phyloP scores from a whole-genome alignment of 2,113 vertebrate genomes.

The Regulus satrapa region DNA sequence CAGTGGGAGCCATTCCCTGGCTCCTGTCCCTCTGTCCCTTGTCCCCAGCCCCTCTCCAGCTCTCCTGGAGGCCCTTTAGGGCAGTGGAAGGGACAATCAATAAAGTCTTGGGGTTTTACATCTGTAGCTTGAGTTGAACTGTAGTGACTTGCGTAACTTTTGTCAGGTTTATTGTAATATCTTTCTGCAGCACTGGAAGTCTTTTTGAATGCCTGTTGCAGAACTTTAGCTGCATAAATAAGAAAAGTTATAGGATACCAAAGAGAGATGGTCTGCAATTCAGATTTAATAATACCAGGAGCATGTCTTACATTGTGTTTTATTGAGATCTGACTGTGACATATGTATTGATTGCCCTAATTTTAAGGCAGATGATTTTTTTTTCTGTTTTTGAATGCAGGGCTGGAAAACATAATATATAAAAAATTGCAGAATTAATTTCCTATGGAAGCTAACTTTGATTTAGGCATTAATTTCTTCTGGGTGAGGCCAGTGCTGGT shows the following conservation, averaged over 20 bases:
- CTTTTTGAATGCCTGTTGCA: not conserved
- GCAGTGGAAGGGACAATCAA: fast-evolving
- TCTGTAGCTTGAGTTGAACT: not conserved
- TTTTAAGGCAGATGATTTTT: not conserved
- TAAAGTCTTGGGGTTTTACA: not conserved
- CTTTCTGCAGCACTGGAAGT: not conserved
- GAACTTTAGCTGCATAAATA: not conserved
- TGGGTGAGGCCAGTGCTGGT: not conserved
- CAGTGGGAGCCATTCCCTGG: not conserved
- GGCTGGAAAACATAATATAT: not conserved
- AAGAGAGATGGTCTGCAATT: not conserved
- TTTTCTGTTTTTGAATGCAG: not conserved
- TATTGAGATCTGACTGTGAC: not conserved
- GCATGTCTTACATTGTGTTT: not conserved
- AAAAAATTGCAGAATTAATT: not conserved
- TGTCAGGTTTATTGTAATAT: not conserved
- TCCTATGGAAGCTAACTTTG: not conserved
- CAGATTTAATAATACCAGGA: not conserved
- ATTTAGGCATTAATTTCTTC: not conserved
- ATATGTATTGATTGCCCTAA: not conserved
- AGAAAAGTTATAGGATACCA: not conserved
- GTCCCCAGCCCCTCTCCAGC: not conserved
- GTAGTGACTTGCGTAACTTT: fast-evolving
- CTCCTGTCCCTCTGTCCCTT: fast-evolving
- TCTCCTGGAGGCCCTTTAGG: not conserved